Evolutionary conservation across 2,888 invertebrate species (phyloP).

Genomic region (Agelastica alni): DNA sequence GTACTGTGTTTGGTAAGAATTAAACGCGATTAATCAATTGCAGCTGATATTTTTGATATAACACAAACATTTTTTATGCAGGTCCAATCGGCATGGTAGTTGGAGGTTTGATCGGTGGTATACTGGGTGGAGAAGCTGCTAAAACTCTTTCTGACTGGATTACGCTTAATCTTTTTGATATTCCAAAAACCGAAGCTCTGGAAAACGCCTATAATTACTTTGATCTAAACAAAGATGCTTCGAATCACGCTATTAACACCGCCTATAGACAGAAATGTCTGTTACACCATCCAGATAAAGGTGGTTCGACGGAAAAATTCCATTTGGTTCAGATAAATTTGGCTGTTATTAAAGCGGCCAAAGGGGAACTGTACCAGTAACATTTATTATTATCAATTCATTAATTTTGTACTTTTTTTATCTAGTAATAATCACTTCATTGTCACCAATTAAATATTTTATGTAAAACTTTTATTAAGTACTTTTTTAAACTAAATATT

Average conservation of each 20-base stretch:
- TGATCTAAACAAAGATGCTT: background rate
- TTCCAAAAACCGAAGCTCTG: background rate
- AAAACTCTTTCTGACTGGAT: background rate
- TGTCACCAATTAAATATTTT: no score
- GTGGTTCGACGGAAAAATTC: background rate
- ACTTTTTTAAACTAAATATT: no score
- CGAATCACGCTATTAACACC: background rate
- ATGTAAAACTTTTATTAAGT: no score
- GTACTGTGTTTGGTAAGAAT: no score
- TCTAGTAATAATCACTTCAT: no score
- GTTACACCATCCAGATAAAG: slow-evolving; percentile 1
- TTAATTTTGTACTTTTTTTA: no score
- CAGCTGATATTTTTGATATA: no score
- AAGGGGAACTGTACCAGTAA: background rate
- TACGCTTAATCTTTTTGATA: background rate
- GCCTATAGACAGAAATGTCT: background rate
- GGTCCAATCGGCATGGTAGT: background rate
- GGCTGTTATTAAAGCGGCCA: slow-evolving; percentile 1
- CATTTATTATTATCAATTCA: no score
- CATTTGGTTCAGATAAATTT: slow-evolving; percentile 4
- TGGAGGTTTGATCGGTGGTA: background rate
- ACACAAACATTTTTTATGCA: no score
- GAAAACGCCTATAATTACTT: slow-evolving; percentile 4
- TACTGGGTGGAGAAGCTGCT: background rate
- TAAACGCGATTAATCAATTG: no score